Percentiles rank a stretch among this genome's conserved stretches.
These are phyloP conservation scores for Anoplopoma fimbria DNA, from an alignment of 2,113 vertebrate genomes.

Conservation along the genomic window DNA sequence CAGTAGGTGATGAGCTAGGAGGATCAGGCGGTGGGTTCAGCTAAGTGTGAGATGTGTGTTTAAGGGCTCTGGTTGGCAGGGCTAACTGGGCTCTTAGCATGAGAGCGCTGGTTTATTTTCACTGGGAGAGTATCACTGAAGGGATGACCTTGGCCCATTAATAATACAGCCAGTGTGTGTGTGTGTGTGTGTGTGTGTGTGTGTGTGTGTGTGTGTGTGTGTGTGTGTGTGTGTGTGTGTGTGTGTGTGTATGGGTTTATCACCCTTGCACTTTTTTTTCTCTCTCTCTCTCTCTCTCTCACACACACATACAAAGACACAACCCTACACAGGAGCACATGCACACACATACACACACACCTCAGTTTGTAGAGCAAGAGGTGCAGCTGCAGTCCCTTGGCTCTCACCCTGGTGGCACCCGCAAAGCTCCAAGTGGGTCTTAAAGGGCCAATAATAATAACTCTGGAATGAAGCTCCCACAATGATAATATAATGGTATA, in stretches of 20 bases:
- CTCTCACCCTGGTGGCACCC: conserved; percentile 27
- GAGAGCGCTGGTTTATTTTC: conserved; percentile 70
- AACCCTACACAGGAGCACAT: conserved; percentile 7
- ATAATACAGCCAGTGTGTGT: conserved; percentile 46
- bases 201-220: no score
- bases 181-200: not conserved
- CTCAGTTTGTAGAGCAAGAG: conserved; percentile 16
- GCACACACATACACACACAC: conserved; percentile 9
- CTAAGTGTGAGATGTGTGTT: conserved; percentile 54
- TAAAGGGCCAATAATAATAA: conserved; percentile 32
- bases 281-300: conserved; percentile 8
- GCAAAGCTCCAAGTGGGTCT: conserved; percentile 15
- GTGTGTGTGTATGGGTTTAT: not conserved
- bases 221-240: no score
- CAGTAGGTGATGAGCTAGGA: conserved; percentile 42
- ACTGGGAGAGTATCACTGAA: conserved; percentile 53
- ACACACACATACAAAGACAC: conserved; percentile 1
- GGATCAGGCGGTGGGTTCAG: conserved; percentile 44
- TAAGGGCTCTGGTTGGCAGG: conserved; percentile 45
- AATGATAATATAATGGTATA: conserved; percentile 19
- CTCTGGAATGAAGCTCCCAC: conserved; percentile 19
- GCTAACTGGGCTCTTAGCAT: conserved; percentile 45
- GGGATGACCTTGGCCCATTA: conserved; percentile 70
- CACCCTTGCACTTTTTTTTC: not conserved
- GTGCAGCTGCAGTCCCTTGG: conserved; percentile 41